A percentile compares a stretch with the other conserved stretches of the same genome.
Evolutionary conservation across 2,113 vertebrate species (phyloP).

Genomic region (Varanus salvator): DNA sequence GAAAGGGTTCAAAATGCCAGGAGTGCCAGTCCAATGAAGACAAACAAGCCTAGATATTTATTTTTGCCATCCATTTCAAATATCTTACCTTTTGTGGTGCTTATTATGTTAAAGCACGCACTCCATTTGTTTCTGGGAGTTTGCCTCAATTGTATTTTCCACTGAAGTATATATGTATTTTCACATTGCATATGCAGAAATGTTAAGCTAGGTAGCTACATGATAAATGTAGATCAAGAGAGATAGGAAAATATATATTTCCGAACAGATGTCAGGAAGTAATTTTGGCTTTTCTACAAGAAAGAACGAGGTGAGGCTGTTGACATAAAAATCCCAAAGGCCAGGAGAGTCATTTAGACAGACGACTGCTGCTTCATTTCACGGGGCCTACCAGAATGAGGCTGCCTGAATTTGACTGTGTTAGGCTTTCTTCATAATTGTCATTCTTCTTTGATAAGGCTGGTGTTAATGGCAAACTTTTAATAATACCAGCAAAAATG

Average conservation of each 20-base stretch:
- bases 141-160: conserved; percentile 43
- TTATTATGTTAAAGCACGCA: neutral
- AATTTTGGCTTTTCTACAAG: conserved; percentile 57
- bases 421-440: conserved; percentile 9
- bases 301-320: conserved; percentile 59
- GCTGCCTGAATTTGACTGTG: neutral
- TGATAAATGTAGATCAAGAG: conserved; percentile 25
- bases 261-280: conserved; percentile 61
- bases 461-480: conserved; percentile 6
- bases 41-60: neutral
- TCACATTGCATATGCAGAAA: conserved; percentile 44
- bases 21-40: neutral
- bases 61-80: neutral
- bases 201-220: conserved; percentile 47
- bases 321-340: conserved; percentile 57
- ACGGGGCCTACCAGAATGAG: conserved; percentile 26
- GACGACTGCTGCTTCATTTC: neutral
- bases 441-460: conserved; percentile 25
- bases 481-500: neutral
- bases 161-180: conserved; percentile 48
- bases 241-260: conserved; percentile 24
- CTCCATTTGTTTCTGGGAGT: conserved; percentile 31
- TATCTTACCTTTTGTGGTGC: neutral
- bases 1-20: neutral
- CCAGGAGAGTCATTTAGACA: conserved; percentile 35